Conservation (phyloP, 2,888 invertebrate species). For the Autographa pulchrina region DNA sequence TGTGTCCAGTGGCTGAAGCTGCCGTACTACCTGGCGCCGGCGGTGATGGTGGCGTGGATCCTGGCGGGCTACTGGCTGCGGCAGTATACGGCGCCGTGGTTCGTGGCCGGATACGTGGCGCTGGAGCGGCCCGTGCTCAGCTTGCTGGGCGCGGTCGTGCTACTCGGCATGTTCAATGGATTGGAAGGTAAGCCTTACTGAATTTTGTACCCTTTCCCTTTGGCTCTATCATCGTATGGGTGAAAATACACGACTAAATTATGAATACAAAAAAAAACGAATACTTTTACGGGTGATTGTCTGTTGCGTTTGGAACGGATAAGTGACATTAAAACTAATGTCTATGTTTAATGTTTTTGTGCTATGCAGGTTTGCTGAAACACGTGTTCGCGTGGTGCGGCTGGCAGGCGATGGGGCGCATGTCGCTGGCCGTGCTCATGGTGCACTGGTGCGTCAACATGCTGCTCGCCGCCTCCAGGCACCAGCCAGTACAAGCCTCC, state of each 20-base stretch:
- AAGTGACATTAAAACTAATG: no score
- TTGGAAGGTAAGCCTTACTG: conserved; percentile 38
- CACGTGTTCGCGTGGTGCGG: conserved; percentile 66
- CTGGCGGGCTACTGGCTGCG: conserved; percentile 65
- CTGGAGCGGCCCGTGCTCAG: conserved; percentile 71
- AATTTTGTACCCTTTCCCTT: no score
- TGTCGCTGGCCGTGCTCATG: conserved; percentile 69
- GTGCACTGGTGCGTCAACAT: conserved; percentile 69
- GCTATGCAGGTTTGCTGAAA: conserved; percentile 55
- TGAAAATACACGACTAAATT: no score
- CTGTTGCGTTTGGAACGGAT: no score
- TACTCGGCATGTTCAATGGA: conserved; percentile 55
- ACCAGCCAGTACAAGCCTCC: conserved; percentile 47
- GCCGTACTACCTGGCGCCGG: conserved; percentile 52
- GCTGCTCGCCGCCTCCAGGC: conserved; percentile 50
- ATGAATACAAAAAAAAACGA: no score
- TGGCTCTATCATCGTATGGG: no score
- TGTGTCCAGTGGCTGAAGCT: conserved; percentile 57
- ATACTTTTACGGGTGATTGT: no score
- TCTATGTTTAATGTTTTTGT: no score
- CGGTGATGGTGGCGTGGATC: conserved; percentile 60
- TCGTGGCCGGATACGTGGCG: conserved; percentile 66
- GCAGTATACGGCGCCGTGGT: conserved; percentile 42
- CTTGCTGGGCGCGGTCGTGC: conserved; percentile 32
- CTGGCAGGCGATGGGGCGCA: conserved; percentile 58